phyloP scores from a whole-genome alignment of 1,140 invertebrate genomes.

The Notospermus geniculatus region DNA sequence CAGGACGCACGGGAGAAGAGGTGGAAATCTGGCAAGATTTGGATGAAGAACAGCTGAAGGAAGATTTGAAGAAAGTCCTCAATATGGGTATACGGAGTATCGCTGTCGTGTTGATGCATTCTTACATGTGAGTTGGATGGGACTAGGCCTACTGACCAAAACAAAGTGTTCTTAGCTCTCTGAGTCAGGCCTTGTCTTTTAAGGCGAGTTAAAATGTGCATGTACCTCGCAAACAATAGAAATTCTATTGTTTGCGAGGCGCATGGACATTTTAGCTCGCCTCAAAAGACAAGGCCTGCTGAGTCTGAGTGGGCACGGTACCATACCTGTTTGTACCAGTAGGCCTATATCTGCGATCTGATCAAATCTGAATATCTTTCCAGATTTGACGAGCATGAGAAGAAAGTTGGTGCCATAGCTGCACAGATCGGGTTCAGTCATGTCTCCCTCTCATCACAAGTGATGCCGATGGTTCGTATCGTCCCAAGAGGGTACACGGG shows the following conservation, averaged over 20 bases:
- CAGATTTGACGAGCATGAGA: slow-evolving; percentile 81
- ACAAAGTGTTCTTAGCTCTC: no score
- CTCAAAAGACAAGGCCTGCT: no score
- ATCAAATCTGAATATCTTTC: slow-evolving; percentile 26
- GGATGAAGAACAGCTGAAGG: slow-evolving; percentile 54
- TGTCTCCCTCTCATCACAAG: slow-evolving; percentile 88
- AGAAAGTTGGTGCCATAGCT: slow-evolving; percentile 78
- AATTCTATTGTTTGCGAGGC: no score
- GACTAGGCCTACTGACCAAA: not conserved
- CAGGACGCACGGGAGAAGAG: slow-evolving; percentile 75
- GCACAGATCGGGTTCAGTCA: slow-evolving; percentile 81
- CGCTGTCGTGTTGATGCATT: slow-evolving; percentile 92
- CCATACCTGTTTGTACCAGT: no score
- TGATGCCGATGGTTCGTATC: slow-evolving; percentile 94
- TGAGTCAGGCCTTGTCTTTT: no score
- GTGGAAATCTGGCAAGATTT: slow-evolving; percentile 56
- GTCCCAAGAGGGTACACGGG: slow-evolving; percentile 71
- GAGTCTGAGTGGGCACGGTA: no score
- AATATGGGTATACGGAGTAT: slow-evolving; percentile 83
- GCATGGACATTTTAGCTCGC: no score
- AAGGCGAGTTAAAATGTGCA: no score
- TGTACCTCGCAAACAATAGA: no score
- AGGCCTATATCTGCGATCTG: no score
- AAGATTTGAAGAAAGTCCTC: slow-evolving; percentile 66
- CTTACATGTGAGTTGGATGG: slow-evolving; percentile 73